Evolutionary conservation across 1,140 invertebrate genomes (phyloP).

Genomic region (Caerostris extrusa): DNA sequence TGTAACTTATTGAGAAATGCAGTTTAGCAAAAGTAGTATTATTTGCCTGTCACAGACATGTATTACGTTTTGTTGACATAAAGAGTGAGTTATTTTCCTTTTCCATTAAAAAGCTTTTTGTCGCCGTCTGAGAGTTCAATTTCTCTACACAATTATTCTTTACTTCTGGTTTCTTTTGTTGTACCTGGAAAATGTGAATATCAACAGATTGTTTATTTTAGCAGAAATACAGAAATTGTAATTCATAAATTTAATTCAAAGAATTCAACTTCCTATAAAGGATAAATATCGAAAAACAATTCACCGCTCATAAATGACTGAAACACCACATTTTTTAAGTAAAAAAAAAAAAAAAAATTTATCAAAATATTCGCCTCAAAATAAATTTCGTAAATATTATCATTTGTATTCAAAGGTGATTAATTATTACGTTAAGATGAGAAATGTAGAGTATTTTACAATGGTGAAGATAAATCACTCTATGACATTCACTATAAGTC

Average conservation of each 20-base stretch:
- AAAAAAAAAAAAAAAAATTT: too few relatives aligned
- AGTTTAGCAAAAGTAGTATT: slow-evolving; percentile 38
- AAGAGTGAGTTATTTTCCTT: slow-evolving; percentile 7
- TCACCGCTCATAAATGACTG: neutral
- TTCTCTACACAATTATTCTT: neutral
- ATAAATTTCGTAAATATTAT: too few relatives aligned
- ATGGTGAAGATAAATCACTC: too few relatives aligned
- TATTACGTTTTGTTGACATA: slow-evolving; percentile 25
- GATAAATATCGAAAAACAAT: neutral
- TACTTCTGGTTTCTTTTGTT: neutral
- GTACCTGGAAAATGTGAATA: neutral
- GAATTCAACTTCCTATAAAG: neutral
- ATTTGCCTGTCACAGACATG: slow-evolving; percentile 10
- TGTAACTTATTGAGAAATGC: slow-evolving; percentile 46
- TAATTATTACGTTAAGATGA: too few relatives aligned
- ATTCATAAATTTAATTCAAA: neutral
- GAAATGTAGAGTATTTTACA: too few relatives aligned
- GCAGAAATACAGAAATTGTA: neutral
- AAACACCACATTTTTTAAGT: neutral
- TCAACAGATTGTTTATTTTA: neutral
- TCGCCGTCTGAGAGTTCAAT: neutral
- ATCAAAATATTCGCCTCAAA: too few relatives aligned
- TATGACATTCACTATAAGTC: too few relatives aligned
- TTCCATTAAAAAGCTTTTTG: slow-evolving; percentile 28
- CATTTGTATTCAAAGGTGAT: too few relatives aligned